phyloP scores from a whole-genome alignment of 2,888 invertebrate genomes.

The Sinopyrophorus schimmeli region DNA sequence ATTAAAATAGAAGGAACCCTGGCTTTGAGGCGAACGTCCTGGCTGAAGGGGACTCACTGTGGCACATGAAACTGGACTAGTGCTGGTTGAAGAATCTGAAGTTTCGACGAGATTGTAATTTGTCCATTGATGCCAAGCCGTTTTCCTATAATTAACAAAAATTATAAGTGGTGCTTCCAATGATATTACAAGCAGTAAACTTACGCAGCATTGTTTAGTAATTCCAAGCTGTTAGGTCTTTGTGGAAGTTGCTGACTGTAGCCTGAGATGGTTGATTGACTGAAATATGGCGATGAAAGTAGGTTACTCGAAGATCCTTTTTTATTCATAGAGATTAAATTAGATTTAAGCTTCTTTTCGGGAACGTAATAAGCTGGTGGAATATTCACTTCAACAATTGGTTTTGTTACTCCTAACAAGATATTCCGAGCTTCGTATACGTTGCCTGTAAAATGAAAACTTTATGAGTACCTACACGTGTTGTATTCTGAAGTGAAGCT shows the following conservation, averaged over 20 bases:
- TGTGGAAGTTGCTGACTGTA: slow-evolving; percentile 46
- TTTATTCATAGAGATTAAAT: slow-evolving; percentile 18
- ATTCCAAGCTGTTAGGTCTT: slow-evolving; percentile 44
- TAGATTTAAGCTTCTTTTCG: slow-evolving; percentile 33
- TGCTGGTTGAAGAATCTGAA: too few relatives aligned
- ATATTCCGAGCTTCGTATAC: slow-evolving; percentile 89
- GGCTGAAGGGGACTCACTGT: slow-evolving; percentile 56
- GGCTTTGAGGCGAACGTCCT: slow-evolving; percentile 57
- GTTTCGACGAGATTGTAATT: slow-evolving; percentile 56
- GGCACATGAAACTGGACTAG: slow-evolving; percentile 58
- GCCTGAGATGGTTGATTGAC: slow-evolving; percentile 41
- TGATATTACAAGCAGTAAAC: slow-evolving; percentile 1
- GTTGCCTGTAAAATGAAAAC: slow-evolving; percentile 62
- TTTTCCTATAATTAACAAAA: slow-evolving; percentile 36
- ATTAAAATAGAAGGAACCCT: too few relatives aligned
- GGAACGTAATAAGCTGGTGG: slow-evolving; percentile 68
- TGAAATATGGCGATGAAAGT: slow-evolving; percentile 35
- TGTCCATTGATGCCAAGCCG: slow-evolving; percentile 42
- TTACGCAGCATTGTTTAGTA: slow-evolving; percentile 46
- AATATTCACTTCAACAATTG: slow-evolving; percentile 68
- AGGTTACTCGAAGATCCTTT: slow-evolving; percentile 49
- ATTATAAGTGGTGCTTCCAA: too few relatives aligned
- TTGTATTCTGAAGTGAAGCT: too few relatives aligned
- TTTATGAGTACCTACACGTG: too few relatives aligned
- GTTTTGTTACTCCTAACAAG: slow-evolving; percentile 74